Evolutionary conservation across 2,888 invertebrate genomes (phyloP).

Genomic region (Conchocele bisecta): DNA sequence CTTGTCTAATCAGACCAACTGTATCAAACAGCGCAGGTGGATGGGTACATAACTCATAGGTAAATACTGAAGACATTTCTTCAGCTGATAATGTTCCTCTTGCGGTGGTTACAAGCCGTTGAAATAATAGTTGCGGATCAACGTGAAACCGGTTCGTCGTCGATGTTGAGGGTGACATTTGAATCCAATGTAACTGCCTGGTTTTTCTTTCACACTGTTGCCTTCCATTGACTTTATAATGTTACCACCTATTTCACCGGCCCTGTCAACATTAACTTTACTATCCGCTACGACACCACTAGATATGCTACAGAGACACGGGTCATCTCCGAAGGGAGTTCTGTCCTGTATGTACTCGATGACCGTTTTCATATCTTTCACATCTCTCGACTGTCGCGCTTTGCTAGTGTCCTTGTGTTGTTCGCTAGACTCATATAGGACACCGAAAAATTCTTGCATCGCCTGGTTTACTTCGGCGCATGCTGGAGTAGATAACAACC

Average conservation of each 20-base stretch:
- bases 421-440: slow-evolving; percentile 19
- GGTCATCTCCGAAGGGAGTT: slow-evolving; percentile 19
- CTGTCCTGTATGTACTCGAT: neutral
- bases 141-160: slow-evolving; percentile 5
- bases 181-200: slow-evolving; percentile 35
- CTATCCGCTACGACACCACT: slow-evolving; percentile 3
- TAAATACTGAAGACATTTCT: slow-evolving; percentile 5
- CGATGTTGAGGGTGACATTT: slow-evolving; percentile 17
- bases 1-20: neutral
- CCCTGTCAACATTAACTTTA: slow-evolving; percentile 31
- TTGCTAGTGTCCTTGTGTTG: slow-evolving; percentile 41
- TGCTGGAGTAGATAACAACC: slow-evolving; percentile 1
- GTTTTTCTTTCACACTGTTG: slow-evolving; percentile 11
- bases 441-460: neutral
- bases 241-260: slow-evolving; percentile 29
- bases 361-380: slow-evolving; percentile 16
- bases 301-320: slow-evolving; percentile 21
- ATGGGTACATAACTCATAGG: slow-evolving; percentile 7
- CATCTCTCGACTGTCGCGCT: slow-evolving; percentile 26
- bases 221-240: slow-evolving; percentile 45
- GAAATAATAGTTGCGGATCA: slow-evolving; percentile 6
- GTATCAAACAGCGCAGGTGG: slow-evolving; percentile 6
- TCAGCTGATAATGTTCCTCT: neutral
- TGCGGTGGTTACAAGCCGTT: slow-evolving; percentile 3
- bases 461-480: neutral